A percentile compares a stretch with the other conserved stretches of the same genome.
These are phyloP conservation scores for Zaprionus ghesquierei DNA, from an alignment of 1,140 invertebrate species.

Conservation along the genomic window DNA sequence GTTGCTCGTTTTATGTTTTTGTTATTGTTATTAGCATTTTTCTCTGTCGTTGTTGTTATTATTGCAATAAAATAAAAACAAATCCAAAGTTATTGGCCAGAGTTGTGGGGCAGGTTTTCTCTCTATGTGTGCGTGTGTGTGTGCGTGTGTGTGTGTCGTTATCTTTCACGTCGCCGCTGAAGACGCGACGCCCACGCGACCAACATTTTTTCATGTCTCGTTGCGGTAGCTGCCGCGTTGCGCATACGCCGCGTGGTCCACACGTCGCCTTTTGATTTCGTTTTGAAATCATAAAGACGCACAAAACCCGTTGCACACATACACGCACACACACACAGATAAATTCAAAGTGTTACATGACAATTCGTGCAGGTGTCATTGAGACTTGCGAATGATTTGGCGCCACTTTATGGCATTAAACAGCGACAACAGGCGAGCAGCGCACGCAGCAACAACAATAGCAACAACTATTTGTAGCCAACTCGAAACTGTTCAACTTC, in stretches of 20 bases:
- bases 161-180: slow-evolving; percentile 26
- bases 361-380: slow-evolving; percentile 80
- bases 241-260: slow-evolving; percentile 68
- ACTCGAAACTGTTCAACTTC: background rate
- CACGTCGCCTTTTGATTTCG: slow-evolving; percentile 48
- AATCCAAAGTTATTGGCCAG: slow-evolving; percentile 75
- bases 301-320: slow-evolving; percentile 55
- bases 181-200: slow-evolving; percentile 77
- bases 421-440: slow-evolving; percentile 32
- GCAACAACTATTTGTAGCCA: background rate
- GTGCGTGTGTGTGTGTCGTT: too few species aligned
- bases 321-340: slow-evolving; percentile 36
- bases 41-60: slow-evolving; percentile 58
- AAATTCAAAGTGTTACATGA: slow-evolving; percentile 78
- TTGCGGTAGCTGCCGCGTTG: slow-evolving; percentile 42
- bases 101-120: slow-evolving; percentile 71
- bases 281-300: slow-evolving; percentile 48
- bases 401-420: slow-evolving; percentile 72
- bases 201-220: slow-evolving; percentile 74
- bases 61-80: slow-evolving; percentile 62
- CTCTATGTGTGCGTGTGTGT: too few species aligned
- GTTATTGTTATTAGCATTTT: slow-evolving; percentile 78
- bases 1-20: slow-evolving; percentile 51
- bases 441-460: slow-evolving; percentile 23
- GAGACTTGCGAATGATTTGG: slow-evolving; percentile 79